Evolutionary conservation across 2,797 vertebrate genomes (phyloP).

Genomic region (Brotula barbata): DNA sequence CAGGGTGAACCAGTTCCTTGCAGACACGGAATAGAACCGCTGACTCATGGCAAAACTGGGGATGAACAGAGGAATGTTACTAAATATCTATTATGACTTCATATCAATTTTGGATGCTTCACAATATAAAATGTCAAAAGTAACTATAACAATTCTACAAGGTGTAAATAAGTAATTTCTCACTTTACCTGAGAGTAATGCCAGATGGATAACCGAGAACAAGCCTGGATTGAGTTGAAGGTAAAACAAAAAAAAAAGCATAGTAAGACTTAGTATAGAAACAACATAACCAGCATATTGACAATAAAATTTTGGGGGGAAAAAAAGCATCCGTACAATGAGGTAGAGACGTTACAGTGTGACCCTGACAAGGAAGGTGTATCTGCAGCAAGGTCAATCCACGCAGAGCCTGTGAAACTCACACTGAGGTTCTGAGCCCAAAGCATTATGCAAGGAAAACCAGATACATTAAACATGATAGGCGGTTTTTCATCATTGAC

Average conservation of each 20-base stretch:
- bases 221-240: no score
- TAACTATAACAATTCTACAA: not conserved
- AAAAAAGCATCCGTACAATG: constrained; percentile 70
- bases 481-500: constrained; percentile 57
- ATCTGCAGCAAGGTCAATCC: constrained; percentile 72
- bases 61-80: constrained; percentile 1
- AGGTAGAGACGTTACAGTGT: constrained; percentile 61
- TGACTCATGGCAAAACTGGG: constrained; percentile 79
- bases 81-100: not conserved
- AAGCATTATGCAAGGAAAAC: constrained; percentile 81
- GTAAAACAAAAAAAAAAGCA: constrained; percentile 15
- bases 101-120: no score
- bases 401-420: not conserved
- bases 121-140: no score
- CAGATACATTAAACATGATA: constrained; percentile 67
- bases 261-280: no score
- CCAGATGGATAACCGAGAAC: constrained; percentile 64
- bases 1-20: constrained; percentile 82
- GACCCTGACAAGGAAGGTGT: constrained; percentile 65
- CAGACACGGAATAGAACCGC: constrained; percentile 78
- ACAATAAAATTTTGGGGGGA: no score
- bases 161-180: not conserved
- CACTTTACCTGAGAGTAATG: constrained; percentile 59
- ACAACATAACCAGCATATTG: no score
- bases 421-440: constrained; percentile 84